Evolutionary conservation across 2,888 invertebrate genomes (phyloP), one percentile per base, ranked within the genome.

Genomic region (Catotricha subobsoleta): DNA sequence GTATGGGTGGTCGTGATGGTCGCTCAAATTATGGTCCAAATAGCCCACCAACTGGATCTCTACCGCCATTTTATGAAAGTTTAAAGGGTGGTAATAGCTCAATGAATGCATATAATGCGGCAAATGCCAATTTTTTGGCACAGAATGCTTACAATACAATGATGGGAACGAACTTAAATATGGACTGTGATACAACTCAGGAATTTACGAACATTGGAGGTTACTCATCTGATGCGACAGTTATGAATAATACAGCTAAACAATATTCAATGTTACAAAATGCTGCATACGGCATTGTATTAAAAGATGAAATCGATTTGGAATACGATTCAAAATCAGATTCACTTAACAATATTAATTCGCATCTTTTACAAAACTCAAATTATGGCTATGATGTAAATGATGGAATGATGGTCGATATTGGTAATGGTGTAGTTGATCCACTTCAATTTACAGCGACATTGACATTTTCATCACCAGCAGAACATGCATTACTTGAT

Each of bases 41-140:
- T 50, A 86, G 84, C 51, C 86, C 86, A 40, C 86, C 86, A 2
- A 84, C 83, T 1, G 84, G 83, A 12, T 82, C 83, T 40, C 64
- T 87, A 45, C 87, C 87, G n/a, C 86, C 86, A 1, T 87, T 87
- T 54, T 86, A 86, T 58, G 86, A 86, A 62, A 82, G 82, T 9
- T 67, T 87, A 0, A 87, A 87, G 59, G 75, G 76, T 39, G 82
- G 83, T 12, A 82, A 80, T 53, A 76, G 74, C 48, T 70, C 74
- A 10, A 67, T 69, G 38, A 71, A 69, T 49, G 67, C 68, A 45
- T 81, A 74, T 53, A 79, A 78, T 54, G 74, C 75, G 19, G 49
- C 54, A 3, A 74, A 72, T 51, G 68, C 75, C 27, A 71, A 67
- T 48, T 77, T 75, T 51, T 55, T 69, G 5, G 62, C 69, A 19